A percentile compares a stretch with the other conserved stretches of the same genome.
phyloP scores from a whole-genome alignment of 2,113 vertebrate genomes.

The Vimba vimba region DNA sequence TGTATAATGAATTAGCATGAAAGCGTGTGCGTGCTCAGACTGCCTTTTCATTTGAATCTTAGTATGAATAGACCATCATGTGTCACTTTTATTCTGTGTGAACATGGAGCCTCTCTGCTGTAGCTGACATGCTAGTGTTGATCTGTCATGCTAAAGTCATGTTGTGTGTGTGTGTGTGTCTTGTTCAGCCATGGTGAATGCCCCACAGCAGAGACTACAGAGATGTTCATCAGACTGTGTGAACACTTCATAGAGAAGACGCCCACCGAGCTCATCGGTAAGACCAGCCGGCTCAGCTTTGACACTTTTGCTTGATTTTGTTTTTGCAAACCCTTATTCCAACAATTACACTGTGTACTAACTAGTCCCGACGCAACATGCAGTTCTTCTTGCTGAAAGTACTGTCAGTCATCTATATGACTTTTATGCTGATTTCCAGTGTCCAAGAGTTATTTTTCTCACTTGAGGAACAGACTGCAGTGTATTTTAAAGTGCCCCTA shows the following conservation, averaged over 20 bases:
- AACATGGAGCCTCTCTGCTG: neutral
- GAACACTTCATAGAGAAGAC: conserved; percentile 91
- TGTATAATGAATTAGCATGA: neutral
- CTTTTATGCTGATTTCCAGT: neutral
- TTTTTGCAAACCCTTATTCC: neutral
- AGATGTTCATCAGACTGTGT: conserved; percentile 89
- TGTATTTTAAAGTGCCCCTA: neutral
- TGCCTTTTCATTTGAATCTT: neutral
- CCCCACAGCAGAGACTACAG: conserved; percentile 87
- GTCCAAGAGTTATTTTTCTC: too few species aligned
- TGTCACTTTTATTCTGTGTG: neutral
- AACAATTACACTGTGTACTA: neutral
- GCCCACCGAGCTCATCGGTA: conserved; percentile 93
- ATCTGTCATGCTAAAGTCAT: neutral
- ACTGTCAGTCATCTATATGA: neutral
- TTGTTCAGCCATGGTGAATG: conserved; percentile 88
- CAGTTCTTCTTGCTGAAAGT: neutral
- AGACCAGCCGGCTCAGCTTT: neutral
- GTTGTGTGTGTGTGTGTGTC: conserved; percentile 33
- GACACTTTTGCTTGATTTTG: neutral
- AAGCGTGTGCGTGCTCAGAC: neutral
- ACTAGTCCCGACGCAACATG: neutral
- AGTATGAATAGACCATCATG: neutral
- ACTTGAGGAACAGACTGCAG: neutral
- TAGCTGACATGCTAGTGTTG: neutral